Base-by-base conservation (phyloP, 1,140 invertebrate genomes). In the Caenorhabditis latens region DNA sequence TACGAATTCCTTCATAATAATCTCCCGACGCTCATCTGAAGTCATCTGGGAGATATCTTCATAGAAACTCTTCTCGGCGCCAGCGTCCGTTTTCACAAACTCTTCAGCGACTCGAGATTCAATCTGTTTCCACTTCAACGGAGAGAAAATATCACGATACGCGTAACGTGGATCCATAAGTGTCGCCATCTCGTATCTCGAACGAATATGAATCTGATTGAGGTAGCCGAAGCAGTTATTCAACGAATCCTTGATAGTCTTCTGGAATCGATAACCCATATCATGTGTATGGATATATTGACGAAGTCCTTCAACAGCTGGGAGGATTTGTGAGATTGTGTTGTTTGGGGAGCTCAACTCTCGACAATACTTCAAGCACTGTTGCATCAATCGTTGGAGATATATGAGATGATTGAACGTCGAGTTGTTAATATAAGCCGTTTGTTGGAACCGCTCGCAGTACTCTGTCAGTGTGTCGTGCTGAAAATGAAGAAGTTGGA, bases 141-240 rank as follows among this genome's bases (percentile, higher is more conserved):
- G 4, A 13, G n/a, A 0, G 9, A 19, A 79, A 0, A 50, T 24
- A 2, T 48, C 40, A 11, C 11, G 14, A 40, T 79, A 79, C 3
- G 71, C 71, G 19, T 43, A 79, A 50, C 71, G 71, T 19, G 71
- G 71, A 79, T 79, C 71, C 71, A 79, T 21, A 13, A 79, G 46
- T 13, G 46, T 14, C 11, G 71, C 71, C 7, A 48, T 24, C 1
- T 79, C 71, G 24, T 79, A 79, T 19, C 8, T 21, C 8, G 11
- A 8, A 5, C 13, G 40, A 21, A 32, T 13, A 14, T 14, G 11
- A 14, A 5, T 16, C 3, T 53, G 13, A 13, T 21, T 67, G 40
- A 67, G 11, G 11, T 32, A 9, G 13, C 11, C 13, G 63, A 67
- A 67, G 19, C 4, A 9, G 2, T 32, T 42, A 32, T 32, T 19